Base-by-base conservation (phyloP, 2,113 vertebrate genomes). In the Tetrao urogallus region DNA sequence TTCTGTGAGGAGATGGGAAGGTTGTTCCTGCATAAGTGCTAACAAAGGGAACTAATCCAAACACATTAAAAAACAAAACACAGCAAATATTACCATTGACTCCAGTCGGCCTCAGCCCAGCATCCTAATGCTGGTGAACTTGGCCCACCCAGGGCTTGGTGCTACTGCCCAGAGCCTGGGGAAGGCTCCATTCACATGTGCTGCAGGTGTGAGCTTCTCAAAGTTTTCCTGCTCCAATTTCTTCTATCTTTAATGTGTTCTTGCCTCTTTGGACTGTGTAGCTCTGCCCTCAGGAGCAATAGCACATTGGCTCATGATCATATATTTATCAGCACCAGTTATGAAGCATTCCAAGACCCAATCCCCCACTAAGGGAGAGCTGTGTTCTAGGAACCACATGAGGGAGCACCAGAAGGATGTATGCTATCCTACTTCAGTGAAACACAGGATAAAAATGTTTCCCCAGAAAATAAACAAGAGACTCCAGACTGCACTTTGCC, bases 101-200 rank as follows among this genome's bases (percentile, higher is more conserved):
- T 76, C 40, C 34, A 75, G 2, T 13, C 4, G 4, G 4, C 1
- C 72, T 76, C 63, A 64, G n/a, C 18, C 45, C n/a, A 80, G 18
- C 6, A 54, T 48, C n/a, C 40, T n/a, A 54, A 36, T 11, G 25
- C 17, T 69, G 6, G 28, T 47, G 32, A 52, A 48, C 6, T 66
- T 10, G 2, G 5, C 30, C 47, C 12, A 43, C 13, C 5, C 8
- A 14, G 21, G 14, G 11, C 34, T 82, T 12, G 1, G 38, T 2
- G 3, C 21, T 84, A 34, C 66, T 47, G 27, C 32, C 2, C 5
- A 2, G 56, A 73, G 2, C 11, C 40, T 40, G 60, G 11, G 9
- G 38, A 54, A 43, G 9, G 8, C 5, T 82, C 42, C 54, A 52
- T 74, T 92, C 30, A 54, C 6, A 5, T 32, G 19, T 0, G 0